Conservation (phyloP, 2,888 invertebrate genomes). For the Agriopis leucophaearia region DNA sequence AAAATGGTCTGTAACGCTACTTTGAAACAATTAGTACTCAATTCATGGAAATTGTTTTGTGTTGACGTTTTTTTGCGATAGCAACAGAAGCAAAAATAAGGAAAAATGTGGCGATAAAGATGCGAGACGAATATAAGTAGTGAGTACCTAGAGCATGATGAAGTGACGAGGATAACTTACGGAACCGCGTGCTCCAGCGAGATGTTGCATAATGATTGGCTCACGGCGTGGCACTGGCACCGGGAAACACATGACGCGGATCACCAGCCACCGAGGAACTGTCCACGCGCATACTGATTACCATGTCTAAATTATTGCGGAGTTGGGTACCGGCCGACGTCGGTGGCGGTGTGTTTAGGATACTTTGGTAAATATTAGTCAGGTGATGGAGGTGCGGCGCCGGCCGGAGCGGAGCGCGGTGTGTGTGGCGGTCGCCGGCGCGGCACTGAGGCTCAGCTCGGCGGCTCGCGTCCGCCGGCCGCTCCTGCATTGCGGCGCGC, state of each 20-base stretch:
- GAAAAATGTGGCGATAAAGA: slow-evolving; percentile 2
- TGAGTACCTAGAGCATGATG: background rate
- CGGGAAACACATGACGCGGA: slow-evolving; percentile 61
- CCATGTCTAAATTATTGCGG: slow-evolving; percentile 7
- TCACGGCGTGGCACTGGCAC: slow-evolving; percentile 58
- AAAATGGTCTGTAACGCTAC: slow-evolving; percentile 11
- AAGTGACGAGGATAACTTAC: slow-evolving; percentile 64
- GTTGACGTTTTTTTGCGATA: slow-evolving; percentile 4
- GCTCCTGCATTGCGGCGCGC: slow-evolving; percentile 90
- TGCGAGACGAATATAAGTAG: slow-evolving; percentile 1
- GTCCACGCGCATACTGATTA: slow-evolving; percentile 24
- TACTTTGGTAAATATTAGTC: slow-evolving; percentile 51
- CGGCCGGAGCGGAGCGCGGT: slow-evolving; percentile 59
- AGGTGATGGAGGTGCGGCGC: slow-evolving; percentile 62
- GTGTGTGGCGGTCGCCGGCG: slow-evolving; percentile 74
- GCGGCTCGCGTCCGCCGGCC: slow-evolving; percentile 74
- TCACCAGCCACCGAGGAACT: slow-evolving; percentile 50
- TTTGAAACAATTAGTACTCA: slow-evolving; percentile 16
- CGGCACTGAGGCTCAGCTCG: slow-evolving; percentile 77
- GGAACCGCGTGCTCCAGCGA: slow-evolving; percentile 57
- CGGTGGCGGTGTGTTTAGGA: slow-evolving; percentile 26
- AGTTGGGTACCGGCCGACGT: slow-evolving; percentile 26
- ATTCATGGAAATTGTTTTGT: slow-evolving; percentile 6
- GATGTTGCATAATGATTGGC: slow-evolving; percentile 74
- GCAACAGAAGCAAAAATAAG: background rate